Base-by-base conservation (phyloP, 2,113 vertebrate genomes). In the Alexandromys fortis region DNA sequence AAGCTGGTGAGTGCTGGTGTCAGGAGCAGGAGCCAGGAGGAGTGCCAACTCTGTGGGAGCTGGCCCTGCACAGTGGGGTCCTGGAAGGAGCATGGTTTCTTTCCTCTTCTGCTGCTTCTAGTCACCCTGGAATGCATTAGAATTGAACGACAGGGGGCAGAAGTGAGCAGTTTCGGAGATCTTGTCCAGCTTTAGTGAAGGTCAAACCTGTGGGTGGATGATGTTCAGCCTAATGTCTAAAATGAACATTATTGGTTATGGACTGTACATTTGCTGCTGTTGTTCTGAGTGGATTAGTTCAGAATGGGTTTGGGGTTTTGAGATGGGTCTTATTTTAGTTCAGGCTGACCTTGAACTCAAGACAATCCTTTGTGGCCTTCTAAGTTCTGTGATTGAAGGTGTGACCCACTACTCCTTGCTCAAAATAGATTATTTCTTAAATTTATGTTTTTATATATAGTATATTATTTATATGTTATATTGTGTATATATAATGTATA, bases 1-100 rank as follows among this genome's bases (percentile, higher is more conserved):
- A 98, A 98, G 90, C 98, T 99, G 99, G 99, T 99, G 98, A 99
- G 99, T 98, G 63, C 0, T 42, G 28, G 3, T 35, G 2, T 73
- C 21, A 7, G 73, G 42, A 90, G 67, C 58, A 58, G 58, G 19
- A 58, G 55, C 55, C 4, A 58, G 5, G 17, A 21, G 17, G 17
- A 58, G 55, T 19, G 16, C 4, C 55, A 55, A 17, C 55, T 58
- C 55, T 58, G 55, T 0, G 0, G 55, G 55, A 58, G 19, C 19
- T 58, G 0, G 5, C 63, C 30, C 19, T 12, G 6, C 4, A 33
- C 4, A 2, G 24, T 14, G 9, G 47, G 19, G 22, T 55, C 70
- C 1, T 0, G 14, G 0, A n/a, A 16, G 78, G 17, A 7, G 7
- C 5, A 12, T 14, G 10, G 26, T 21, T 86, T 70, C 30, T 30